Evolutionary conservation across 2,797 vertebrate species (phyloP).

Genomic region (Enteromius argenteus): DNA sequence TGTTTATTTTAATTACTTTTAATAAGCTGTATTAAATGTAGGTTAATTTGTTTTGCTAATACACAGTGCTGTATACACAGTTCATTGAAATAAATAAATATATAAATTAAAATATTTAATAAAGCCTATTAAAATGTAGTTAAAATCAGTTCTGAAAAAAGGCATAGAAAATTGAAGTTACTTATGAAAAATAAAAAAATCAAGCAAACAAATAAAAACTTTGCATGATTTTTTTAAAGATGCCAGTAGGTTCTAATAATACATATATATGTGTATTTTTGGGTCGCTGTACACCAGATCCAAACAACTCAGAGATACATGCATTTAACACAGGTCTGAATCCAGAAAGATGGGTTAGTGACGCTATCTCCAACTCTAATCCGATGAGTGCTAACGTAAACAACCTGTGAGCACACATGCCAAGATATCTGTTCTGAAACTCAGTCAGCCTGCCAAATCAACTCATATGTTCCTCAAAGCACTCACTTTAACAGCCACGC

Average conservation of each 20-base stretch:
- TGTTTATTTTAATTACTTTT: neutral
- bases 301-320: neutral
- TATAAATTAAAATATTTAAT: neutral
- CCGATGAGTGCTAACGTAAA: constrained; percentile 28
- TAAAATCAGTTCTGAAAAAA: neutral
- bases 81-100: neutral
- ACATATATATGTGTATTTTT: neutral
- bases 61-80: too few relatives aligned
- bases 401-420: constrained; percentile 32
- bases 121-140: neutral
- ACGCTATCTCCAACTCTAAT: constrained; percentile 31
- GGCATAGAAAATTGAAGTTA: neutral
- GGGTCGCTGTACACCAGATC: neutral
- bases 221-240: neutral
- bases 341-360: constrained; percentile 14
- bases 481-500: constrained; percentile 31
- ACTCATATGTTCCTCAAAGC: constrained; percentile 38
- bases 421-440: constrained; percentile 32
- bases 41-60: neutral
- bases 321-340: neutral
- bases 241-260: neutral
- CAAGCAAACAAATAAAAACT: neutral
- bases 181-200: neutral
- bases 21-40: neutral
- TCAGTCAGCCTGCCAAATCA: constrained; percentile 27